A percentile compares a stretch with the other conserved stretches of the same genome.
Evolutionary conservation across 2,888 invertebrate species (phyloP).

Genomic region (Cyclophora punctaria): DNA sequence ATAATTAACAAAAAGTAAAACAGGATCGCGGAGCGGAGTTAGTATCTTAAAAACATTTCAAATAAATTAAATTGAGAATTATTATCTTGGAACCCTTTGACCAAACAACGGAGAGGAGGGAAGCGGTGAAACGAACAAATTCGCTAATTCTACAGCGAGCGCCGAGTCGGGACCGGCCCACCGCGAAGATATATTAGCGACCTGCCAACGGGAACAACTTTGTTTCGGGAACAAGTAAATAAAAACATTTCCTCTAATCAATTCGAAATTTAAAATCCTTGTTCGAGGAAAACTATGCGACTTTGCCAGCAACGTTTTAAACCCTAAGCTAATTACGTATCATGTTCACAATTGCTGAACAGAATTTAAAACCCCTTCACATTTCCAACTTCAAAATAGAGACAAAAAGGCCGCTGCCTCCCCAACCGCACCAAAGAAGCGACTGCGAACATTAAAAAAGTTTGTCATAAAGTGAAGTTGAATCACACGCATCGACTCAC

Average conservation of each 20-base stretch:
- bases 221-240: too few species aligned
- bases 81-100: slow-evolving; percentile 54
- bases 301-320: neutral
- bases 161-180: slow-evolving; percentile 59
- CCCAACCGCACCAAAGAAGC: neutral
- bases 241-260: too few species aligned
- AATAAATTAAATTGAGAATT: slow-evolving; percentile 49
- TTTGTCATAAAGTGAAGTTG: slow-evolving; percentile 46
- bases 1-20: slow-evolving; percentile 1
- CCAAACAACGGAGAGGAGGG: slow-evolving; percentile 38
- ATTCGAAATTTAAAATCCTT: too few species aligned
- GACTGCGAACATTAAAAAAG: slow-evolving; percentile 25
- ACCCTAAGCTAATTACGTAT: neutral
- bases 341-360: neutral
- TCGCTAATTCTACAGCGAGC: slow-evolving; percentile 62
- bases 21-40: neutral
- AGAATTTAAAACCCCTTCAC: neutral
- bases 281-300: neutral
- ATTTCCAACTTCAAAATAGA: neutral
- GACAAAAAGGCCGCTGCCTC: too few species aligned
- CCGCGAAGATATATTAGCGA: neutral
- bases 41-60: slow-evolving; percentile 18
- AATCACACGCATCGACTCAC: slow-evolving; percentile 49
- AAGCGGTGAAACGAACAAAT: slow-evolving; percentile 44
- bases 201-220: neutral